phyloP scores from a whole-genome alignment of 2,888 invertebrate genomes.

The Harpagoxenus sublaevis region DNA sequence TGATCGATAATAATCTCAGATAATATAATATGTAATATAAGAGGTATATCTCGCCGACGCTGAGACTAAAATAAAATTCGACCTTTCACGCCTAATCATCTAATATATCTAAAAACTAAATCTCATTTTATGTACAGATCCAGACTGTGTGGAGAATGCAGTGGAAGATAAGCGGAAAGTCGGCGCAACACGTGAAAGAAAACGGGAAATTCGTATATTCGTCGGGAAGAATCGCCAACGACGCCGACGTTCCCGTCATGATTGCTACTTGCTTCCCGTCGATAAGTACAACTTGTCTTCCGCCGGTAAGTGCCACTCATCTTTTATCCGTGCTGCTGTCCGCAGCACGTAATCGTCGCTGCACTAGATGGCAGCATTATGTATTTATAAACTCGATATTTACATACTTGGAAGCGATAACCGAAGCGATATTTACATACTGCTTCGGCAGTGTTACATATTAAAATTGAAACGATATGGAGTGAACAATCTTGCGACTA shows the following conservation, averaged over 20 bases:
- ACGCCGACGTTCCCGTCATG: neutral
- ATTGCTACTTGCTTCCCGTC: neutral
- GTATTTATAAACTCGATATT: neutral
- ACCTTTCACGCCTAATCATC: neutral
- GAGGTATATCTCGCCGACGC: neutral
- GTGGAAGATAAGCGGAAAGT: neutral
- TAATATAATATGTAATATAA: no score
- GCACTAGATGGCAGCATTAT: constrained; percentile 17
- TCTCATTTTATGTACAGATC: neutral
- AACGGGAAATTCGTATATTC: neutral
- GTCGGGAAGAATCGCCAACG: neutral
- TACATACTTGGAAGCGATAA: no score
- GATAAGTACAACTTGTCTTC: neutral
- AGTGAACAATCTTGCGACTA: neutral
- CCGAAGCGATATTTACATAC: no score
- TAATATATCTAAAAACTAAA: neutral
- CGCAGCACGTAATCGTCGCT: no score
- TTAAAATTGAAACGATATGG: neutral
- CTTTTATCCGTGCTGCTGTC: neutral
- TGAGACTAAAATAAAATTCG: neutral
- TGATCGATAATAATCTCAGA: no score
- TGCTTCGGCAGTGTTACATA: neutral
- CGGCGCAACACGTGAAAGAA: neutral
- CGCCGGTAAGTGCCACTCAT: neutral
- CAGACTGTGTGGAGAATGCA: neutral